These are phyloP conservation scores for Atherinosoma microstoma DNA, from an alignment of 2,797 vertebrate species.

Conservation along the genomic window DNA sequence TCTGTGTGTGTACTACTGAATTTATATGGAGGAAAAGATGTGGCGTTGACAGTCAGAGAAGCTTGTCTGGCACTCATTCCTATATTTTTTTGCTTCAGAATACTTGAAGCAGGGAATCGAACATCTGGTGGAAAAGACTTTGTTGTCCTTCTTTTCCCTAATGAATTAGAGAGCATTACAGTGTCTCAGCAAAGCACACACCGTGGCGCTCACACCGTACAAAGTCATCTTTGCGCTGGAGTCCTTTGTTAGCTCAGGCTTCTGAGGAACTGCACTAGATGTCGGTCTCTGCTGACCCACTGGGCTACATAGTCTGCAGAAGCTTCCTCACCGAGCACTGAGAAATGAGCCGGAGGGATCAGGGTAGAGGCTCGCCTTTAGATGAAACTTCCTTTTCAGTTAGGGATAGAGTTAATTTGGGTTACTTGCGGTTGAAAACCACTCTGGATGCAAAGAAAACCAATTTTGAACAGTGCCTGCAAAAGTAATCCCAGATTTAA, in stretches of 20 bases:
- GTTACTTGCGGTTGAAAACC: slow-evolving; percentile 56
- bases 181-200: slow-evolving; percentile 15
- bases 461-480: slow-evolving; percentile 52
- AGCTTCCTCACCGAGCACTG: slow-evolving; percentile 16
- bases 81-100: slow-evolving; percentile 48
- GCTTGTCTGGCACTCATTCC: slow-evolving; percentile 24
- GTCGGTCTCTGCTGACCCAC: slow-evolving; percentile 39
- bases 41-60: slow-evolving; percentile 27
- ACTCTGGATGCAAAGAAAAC: slow-evolving; percentile 61
- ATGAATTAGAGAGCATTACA: slow-evolving; percentile 41
- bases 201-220: slow-evolving; percentile 15
- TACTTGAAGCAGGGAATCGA: slow-evolving; percentile 34
- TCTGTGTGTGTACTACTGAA: neutral
- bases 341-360: slow-evolving; percentile 47
- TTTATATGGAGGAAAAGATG: slow-evolving; percentile 9
- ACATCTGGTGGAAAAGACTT: slow-evolving; percentile 59
- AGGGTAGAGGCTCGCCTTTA: slow-evolving; percentile 39
- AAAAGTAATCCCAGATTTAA: slow-evolving; percentile 58
- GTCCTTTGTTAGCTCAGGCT: slow-evolving; percentile 53
- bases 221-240: slow-evolving; percentile 38
- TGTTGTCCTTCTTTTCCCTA: slow-evolving; percentile 55
- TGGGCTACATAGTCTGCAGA: slow-evolving; percentile 35
- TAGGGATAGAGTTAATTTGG: slow-evolving; percentile 65
- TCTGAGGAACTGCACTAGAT: slow-evolving; percentile 43
- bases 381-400: slow-evolving; percentile 41